phyloP scores from a whole-genome alignment of 2,888 invertebrate genomes.

The Ophraella communa region DNA sequence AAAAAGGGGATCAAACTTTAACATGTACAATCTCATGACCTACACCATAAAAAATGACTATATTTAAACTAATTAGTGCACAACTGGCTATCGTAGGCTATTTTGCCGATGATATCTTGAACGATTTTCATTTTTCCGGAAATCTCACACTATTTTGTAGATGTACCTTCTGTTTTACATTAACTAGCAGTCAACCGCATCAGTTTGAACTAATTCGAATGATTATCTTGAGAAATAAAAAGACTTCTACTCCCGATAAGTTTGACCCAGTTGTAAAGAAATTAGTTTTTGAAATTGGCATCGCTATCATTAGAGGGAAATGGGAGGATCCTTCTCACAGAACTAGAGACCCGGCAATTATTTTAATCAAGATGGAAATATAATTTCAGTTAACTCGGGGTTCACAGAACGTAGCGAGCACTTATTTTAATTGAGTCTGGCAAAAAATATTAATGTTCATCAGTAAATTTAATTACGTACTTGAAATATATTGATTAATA shows the following conservation, averaged over 20 bases:
- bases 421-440: too few species aligned
- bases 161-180: not conserved
- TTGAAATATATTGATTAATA: too few species aligned
- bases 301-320: not conserved
- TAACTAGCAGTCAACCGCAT: constrained; percentile 18
- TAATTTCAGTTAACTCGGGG: not conserved
- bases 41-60: too few species aligned
- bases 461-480: too few species aligned
- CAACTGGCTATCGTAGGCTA: too few species aligned
- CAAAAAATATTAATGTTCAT: too few species aligned
- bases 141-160: not conserved
- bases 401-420: too few species aligned
- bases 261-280: constrained; percentile 27
- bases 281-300: constrained; percentile 29
- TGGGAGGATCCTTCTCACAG: constrained; percentile 9
- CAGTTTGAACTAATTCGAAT: constrained; percentile 20
- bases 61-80: too few species aligned
- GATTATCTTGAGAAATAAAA: constrained; percentile 20
- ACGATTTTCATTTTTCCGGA: not conserved
- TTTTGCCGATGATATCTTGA: too few species aligned
- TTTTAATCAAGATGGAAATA: not conserved
- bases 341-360: not conserved
- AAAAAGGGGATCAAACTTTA: too few species aligned
- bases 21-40: too few species aligned
- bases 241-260: constrained; percentile 22